Evolutionary conservation across 2,888 invertebrate genomes (phyloP).

Genomic region (Plutella xylostella): DNA sequence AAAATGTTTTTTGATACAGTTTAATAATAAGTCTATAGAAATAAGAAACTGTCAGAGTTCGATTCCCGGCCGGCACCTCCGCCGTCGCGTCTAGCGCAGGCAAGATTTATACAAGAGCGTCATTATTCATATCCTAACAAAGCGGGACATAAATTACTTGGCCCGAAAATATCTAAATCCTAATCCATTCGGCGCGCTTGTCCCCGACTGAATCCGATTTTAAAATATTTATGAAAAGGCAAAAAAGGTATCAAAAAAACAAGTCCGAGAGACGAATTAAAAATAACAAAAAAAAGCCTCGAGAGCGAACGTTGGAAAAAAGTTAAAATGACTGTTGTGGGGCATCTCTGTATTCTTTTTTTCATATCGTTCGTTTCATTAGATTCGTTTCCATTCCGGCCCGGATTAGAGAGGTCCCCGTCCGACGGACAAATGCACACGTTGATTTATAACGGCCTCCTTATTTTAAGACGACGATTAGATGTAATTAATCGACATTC

Average conservation of each 20-base stretch:
- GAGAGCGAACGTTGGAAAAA: conserved; percentile 57
- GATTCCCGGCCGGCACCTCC: neutral
- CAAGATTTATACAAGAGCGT: conserved; percentile 44
- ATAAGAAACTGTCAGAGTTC: neutral
- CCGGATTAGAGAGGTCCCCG: conserved; percentile 60
- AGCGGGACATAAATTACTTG: conserved; percentile 64
- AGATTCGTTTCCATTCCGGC: conserved; percentile 63
- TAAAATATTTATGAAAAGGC: conserved; percentile 68
- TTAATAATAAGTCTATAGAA: neutral
- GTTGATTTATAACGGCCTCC: conserved; percentile 52
- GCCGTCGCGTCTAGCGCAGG: conserved; percentile 17
- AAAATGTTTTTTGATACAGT: no score
- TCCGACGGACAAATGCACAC: conserved; percentile 47
- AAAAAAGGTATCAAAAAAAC: conserved; percentile 39
- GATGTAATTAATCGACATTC: conserved; percentile 50
- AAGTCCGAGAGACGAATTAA: conserved; percentile 56
- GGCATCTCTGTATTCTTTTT: conserved; percentile 51
- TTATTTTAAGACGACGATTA: conserved; percentile 44
- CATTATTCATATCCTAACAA: conserved; percentile 66
- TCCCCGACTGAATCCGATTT: conserved; percentile 65
- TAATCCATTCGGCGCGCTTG: conserved; percentile 66
- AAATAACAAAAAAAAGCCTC: conserved; percentile 44
- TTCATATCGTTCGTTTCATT: conserved; percentile 58
- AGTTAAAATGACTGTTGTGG: conserved; percentile 61
- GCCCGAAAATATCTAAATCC: conserved; percentile 66